These are phyloP conservation scores for Tiaroga cobitis DNA, from an alignment of 2,797 vertebrate species.

Conservation along the genomic window DNA sequence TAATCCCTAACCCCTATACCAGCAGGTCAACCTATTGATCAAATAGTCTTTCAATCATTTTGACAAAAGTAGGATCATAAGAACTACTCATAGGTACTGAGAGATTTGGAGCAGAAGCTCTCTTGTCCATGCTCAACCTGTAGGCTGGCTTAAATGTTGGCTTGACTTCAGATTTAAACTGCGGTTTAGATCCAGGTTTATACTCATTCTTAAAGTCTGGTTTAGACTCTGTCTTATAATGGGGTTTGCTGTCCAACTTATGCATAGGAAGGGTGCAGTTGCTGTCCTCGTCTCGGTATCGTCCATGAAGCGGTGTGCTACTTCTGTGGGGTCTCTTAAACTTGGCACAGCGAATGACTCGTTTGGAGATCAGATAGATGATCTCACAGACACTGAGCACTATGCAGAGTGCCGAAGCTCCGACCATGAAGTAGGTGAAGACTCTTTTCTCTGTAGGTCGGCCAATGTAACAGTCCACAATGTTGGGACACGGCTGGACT, in stretches of 20 bases:
- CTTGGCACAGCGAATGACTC: slow-evolving; percentile 66
- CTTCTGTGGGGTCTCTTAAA: slow-evolving; percentile 49
- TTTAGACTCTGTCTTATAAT: slow-evolving; percentile 35
- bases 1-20: too few relatives aligned
- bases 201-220: slow-evolving; percentile 67
- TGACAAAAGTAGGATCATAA: too few relatives aligned
- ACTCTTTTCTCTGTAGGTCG: slow-evolving; percentile 96
- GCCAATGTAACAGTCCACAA: slow-evolving; percentile 95
- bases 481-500: slow-evolving; percentile 87
- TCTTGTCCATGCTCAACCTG: slow-evolving; percentile 63
- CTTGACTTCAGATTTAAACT: slow-evolving; percentile 29
- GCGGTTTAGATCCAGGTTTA: slow-evolving; percentile 34
- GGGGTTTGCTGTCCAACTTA: slow-evolving; percentile 59
- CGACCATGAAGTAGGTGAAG: slow-evolving; percentile 99
- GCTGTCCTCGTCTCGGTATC: slow-evolving; percentile 72
- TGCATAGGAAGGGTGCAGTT: slow-evolving; percentile 55
- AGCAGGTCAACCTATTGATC: too few relatives aligned
- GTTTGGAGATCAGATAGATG: slow-evolving; percentile 89
- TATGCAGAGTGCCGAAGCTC: slow-evolving; percentile 92
- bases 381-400: slow-evolving; percentile 94
- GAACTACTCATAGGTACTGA: slow-evolving; percentile 6
- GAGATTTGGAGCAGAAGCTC: slow-evolving; percentile 82
- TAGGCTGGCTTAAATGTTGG: slow-evolving; percentile 50
- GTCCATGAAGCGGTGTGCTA: fast-evolving
- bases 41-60: too few relatives aligned